Evolutionary conservation across 2,113 vertebrate genomes (phyloP), one percentile per base, ranked within the genome.

Genomic region (Zootoca vivipara): DNA sequence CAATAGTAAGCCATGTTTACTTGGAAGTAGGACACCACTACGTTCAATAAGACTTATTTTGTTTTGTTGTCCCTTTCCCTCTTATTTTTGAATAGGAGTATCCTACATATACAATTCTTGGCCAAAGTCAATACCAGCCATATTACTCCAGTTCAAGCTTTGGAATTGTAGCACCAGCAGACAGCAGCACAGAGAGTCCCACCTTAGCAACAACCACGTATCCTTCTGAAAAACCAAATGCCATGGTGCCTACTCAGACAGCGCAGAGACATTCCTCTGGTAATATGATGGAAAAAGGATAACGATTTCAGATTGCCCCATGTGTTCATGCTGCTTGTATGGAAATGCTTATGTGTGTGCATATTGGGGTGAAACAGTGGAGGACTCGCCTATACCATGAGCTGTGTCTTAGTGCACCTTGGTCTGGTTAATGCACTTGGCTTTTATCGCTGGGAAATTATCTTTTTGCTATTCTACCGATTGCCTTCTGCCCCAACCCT

Each of bases 91-190:
- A 2, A 67, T 87, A 99, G 99, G 99, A 99, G 0, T 99, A 98
- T 86, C 97, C 97, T 78, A 98, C 96, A 4, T 99, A 99, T 92
- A 98, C 97, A 7, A 97, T 99, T 82, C 96, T 99, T 93, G 98
- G 98, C 26, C 99, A 98, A 92, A 97, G 91, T 89, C 98, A 98
- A 94, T 99, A 98, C 95, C 97, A 98, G 92, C 96, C 97, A 74
- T 99, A 98, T 95, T 99, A 99, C 93, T 92, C 97, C 0, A 97
- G 97, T 89, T 97, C 98, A 91, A 98, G 96, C 95, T 99, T 98
- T 65, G 96, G 97, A 13, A 96, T 98, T 20, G 83, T 96, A 38
- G 91, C 58, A 90, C 95, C 90, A 96, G 96, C 88, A 93, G 97
- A 91, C 92, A 96, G 92, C 93, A 97, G 58, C 95, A 85, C 97